phyloP scores from a whole-genome alignment of 1,140 invertebrate species.

The Penaeus indicus region DNA sequence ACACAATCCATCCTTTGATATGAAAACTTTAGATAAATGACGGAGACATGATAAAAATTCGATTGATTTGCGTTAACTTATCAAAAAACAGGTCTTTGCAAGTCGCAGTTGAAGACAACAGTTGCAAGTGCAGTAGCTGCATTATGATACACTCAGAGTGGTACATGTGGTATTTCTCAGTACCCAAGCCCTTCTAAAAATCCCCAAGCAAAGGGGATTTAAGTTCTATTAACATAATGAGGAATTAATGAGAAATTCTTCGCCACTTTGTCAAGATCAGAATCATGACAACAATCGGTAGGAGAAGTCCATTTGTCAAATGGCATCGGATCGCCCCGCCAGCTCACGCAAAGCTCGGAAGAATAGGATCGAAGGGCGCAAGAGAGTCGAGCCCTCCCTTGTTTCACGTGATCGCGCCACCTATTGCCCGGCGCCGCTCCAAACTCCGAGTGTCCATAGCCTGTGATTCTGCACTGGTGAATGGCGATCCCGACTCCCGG shows the following conservation, averaged over 20 bases:
- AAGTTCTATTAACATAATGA: not conserved
- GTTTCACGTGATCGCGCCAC: not conserved
- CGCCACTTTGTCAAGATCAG: conserved; percentile 55
- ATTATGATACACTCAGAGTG: too few relatives aligned
- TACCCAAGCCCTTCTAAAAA: too few relatives aligned
- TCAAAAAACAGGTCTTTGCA: too few relatives aligned
- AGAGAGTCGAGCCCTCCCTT: not conserved
- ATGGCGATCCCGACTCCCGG: conserved; percentile 50
- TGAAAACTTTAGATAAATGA: too few relatives aligned
- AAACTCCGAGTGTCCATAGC: conserved; percentile 34
- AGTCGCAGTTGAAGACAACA: too few relatives aligned
- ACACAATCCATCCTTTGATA: too few relatives aligned
- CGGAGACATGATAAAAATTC: too few relatives aligned
- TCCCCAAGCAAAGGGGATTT: too few relatives aligned
- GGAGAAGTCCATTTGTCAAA: conserved; percentile 32
- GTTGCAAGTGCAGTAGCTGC: too few relatives aligned
- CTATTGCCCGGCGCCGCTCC: conserved; percentile 3
- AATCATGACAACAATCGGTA: conserved; percentile 61
- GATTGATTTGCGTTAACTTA: too few relatives aligned
- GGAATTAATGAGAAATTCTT: conserved; percentile 29
- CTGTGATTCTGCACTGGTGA: conserved; percentile 60
- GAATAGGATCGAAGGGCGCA: not conserved
- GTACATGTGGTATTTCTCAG: too few relatives aligned
- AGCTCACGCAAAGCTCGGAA: too few relatives aligned
- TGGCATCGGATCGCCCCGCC: not conserved